Evolutionary conservation across 2,113 vertebrate species (phyloP).

Genomic region (Gobiocypris rarus): DNA sequence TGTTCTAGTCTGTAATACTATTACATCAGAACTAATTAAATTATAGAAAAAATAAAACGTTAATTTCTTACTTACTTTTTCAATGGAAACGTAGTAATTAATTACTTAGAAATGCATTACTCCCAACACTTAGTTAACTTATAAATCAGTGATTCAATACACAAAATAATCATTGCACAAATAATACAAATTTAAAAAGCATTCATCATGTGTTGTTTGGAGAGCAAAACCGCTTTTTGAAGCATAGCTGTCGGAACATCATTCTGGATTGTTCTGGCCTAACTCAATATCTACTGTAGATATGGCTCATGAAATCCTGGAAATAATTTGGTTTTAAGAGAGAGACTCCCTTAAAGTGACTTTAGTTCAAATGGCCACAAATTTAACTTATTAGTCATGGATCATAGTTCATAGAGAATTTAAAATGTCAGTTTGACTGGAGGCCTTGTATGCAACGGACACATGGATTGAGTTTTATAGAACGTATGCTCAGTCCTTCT

Average conservation of each 20-base stretch:
- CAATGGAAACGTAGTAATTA: no score
- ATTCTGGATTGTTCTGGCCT: neutral
- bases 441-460: neutral
- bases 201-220: neutral
- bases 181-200: neutral
- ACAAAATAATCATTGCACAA: neutral
- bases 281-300: neutral
- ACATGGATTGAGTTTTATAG: conserved; percentile 8
- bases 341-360: neutral
- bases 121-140: neutral
- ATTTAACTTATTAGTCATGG: neutral
- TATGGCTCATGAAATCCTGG: neutral
- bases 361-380: conserved; percentile 13
- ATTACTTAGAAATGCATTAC: no score
- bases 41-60: no score
- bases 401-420: conserved; percentile 20
- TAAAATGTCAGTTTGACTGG: neutral
- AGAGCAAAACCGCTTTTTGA: neutral
- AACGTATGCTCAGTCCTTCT: neutral
- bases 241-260: neutral
- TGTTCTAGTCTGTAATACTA: no score
- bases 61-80: no score
- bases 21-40: no score
- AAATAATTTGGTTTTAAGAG: neutral
- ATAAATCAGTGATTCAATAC: neutral